Evolutionary conservation across 2,888 invertebrate genomes (phyloP), one percentile per base, ranked within the genome.

Genomic region (Syrista parreyssii): DNA sequence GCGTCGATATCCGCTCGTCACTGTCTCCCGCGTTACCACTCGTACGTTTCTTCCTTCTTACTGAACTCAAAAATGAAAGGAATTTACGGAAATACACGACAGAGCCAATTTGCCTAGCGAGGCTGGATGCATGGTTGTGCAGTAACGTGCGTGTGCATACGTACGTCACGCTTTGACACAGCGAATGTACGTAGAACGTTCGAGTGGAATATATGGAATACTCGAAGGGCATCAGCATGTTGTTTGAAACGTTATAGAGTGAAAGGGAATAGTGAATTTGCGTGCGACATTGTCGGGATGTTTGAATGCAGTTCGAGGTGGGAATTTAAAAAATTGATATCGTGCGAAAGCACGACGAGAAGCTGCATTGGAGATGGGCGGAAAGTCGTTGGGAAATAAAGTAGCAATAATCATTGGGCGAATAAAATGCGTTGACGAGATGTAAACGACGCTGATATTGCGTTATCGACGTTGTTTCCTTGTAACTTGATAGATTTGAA

Each of bases 341-440:
- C 6, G 0, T 40, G 4, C 6, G 6, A 0, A 15, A 15, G 40
- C 0, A 1, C 6, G 15, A 15, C 1, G 6, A 40, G 15, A 55
- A 23, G 2, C 6, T 0, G 15, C 23, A 15, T 55, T 9, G 1
- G 9, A 55, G 6, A 23, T 23, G 9, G 23, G 15, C 23, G 23
- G 15, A 23, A 23, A 55, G 9, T 55, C 23, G 23, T 23, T 55
- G n/a, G n/a, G n/a, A n/a, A n/a, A n/a, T n/a, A n/a, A n/a, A 23
- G 23, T 55, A 23, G 23, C 55, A 55, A 23, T 55, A 23, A 23
- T 23, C 55, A 23, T 55, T 55, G 23, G 55, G 9, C 23, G 9
- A 55, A 55, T 2, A 6, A 55, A 55, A 23, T 55, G 6, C 23
- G 6, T 23, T 55, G 9, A 23, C 9, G 9, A 9, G 15, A 2